These are phyloP conservation scores for Zeus faber DNA, from an alignment of 2,113 vertebrate species.

Conservation along the genomic window DNA sequence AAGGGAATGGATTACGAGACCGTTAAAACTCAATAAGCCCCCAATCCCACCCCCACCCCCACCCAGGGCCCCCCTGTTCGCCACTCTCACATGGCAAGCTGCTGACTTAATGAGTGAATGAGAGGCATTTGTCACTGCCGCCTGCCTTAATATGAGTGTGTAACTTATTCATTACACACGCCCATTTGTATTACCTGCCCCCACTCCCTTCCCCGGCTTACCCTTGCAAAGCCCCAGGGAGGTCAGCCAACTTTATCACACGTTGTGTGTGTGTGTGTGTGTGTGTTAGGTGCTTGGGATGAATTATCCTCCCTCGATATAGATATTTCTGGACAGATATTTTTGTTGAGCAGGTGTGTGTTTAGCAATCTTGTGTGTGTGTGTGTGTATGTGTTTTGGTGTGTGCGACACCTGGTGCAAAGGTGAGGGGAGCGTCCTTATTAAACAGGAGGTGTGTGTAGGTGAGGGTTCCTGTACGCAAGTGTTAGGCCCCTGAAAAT, in stretches of 20 bases:
- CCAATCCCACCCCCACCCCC: slow-evolving; percentile 1
- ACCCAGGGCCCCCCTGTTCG: slow-evolving; percentile 18
- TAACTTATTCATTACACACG: slow-evolving; percentile 70
- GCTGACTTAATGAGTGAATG: slow-evolving; percentile 69
- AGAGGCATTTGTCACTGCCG: slow-evolving; percentile 69
- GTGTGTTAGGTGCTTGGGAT: background rate
- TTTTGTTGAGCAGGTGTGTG: too few relatives aligned
- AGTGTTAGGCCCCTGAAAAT: too few relatives aligned
- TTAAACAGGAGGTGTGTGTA: slow-evolving; percentile 20
- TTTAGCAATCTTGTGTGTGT: background rate
- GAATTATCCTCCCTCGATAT: too few relatives aligned
- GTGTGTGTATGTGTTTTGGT: slow-evolving; percentile 3
- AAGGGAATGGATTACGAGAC: slow-evolving; percentile 63
- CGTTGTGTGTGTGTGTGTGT: slow-evolving; percentile 21
- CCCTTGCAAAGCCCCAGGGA: slow-evolving; percentile 37
- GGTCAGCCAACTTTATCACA: slow-evolving; percentile 18
- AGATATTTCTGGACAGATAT: too few relatives aligned
- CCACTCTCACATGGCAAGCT: slow-evolving; percentile 39
- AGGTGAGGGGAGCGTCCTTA: slow-evolving; percentile 2
- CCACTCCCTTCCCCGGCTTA: slow-evolving; percentile 9
- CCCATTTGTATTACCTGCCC: slow-evolving; percentile 46
- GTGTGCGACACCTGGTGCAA: slow-evolving; percentile 25
- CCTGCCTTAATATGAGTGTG: slow-evolving; percentile 62
- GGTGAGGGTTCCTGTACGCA: slow-evolving; percentile 19
- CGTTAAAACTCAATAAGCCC: slow-evolving; percentile 68